These are phyloP conservation scores for Watsonalla binaria DNA, from an alignment of 2,888 invertebrate species.

Conservation along the genomic window DNA sequence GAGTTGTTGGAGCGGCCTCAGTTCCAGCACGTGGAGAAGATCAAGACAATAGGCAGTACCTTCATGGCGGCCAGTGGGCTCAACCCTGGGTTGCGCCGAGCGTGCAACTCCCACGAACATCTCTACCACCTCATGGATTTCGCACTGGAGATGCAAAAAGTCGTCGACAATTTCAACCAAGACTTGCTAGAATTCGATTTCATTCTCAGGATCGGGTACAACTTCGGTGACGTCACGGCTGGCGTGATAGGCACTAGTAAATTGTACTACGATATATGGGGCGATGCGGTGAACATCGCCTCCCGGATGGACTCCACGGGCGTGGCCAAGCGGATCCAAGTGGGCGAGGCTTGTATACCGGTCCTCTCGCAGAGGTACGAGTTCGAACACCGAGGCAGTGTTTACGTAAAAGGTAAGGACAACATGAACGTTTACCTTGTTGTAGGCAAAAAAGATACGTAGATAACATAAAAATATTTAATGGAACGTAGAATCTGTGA, in stretches of 20 bases:
- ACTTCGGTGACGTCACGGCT: slow-evolving; percentile 97
- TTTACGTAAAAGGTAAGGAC: slow-evolving; percentile 98
- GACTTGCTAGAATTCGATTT: slow-evolving; percentile 94
- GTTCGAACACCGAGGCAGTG: slow-evolving; percentile 94
- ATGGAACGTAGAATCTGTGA: slow-evolving; percentile 74
- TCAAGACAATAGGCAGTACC: slow-evolving; percentile 97
- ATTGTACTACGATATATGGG: slow-evolving; percentile 98
- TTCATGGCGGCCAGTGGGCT: slow-evolving; percentile 99
- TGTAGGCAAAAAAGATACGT: slow-evolving; percentile 72
- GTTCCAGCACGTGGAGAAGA: slow-evolving; percentile 95
- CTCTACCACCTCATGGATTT: slow-evolving; percentile 95
- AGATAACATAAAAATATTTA: slow-evolving; percentile 36
- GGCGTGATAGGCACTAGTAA: slow-evolving; percentile 98
- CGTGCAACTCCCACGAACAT: slow-evolving; percentile 85
- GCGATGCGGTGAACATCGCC: slow-evolving; percentile 98
- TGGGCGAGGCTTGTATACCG: slow-evolving; percentile 86
- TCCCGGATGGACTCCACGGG: slow-evolving; percentile 99
- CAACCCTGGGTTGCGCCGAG: slow-evolving; percentile 86
- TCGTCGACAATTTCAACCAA: slow-evolving; percentile 91
- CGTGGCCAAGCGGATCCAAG: slow-evolving; percentile 89
- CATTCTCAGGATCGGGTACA: slow-evolving; percentile 91
- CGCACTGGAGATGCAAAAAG: slow-evolving; percentile 92
- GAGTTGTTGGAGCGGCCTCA: slow-evolving; percentile 90
- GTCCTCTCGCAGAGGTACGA: slow-evolving; percentile 86
- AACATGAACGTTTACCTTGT: slow-evolving; percentile 94